phyloP scores from a whole-genome alignment of 2,797 vertebrate genomes.

The Esox masquinongy region DNA sequence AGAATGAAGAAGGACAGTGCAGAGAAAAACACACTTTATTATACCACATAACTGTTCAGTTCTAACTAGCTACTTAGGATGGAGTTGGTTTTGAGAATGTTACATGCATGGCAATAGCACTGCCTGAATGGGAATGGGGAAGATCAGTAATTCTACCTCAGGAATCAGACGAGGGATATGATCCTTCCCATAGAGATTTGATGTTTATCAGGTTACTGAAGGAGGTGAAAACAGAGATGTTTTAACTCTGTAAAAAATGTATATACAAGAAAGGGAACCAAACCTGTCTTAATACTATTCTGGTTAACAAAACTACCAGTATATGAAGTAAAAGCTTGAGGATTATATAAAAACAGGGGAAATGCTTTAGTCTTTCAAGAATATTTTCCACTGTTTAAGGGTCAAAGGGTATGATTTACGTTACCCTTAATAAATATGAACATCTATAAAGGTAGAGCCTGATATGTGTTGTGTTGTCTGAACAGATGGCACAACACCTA shows the following conservation, averaged over 20 bases:
- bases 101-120: slow-evolving; percentile 2
- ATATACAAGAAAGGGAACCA: background rate
- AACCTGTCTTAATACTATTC: background rate
- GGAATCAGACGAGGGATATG: slow-evolving; percentile 1
- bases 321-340: background rate
- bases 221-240: background rate
- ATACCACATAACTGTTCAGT: slow-evolving; percentile 28
- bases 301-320: background rate
- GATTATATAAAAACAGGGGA: background rate
- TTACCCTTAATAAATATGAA: slow-evolving; percentile 30
- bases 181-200: background rate
- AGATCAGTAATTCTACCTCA: background rate
- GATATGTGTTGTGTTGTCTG: slow-evolving; percentile 50
- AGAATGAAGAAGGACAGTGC: slow-evolving; percentile 24
- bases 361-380: background rate
- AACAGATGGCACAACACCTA: slow-evolving; percentile 75
- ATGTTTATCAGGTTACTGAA: background rate
- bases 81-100: slow-evolving; percentile 1
- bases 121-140: background rate
- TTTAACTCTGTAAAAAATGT: background rate
- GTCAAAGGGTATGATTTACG: slow-evolving; percentile 7
- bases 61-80: slow-evolving; percentile 16
- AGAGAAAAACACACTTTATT: slow-evolving; percentile 18
- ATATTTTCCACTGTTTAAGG: background rate
- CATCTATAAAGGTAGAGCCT: background rate